phyloP scores from a whole-genome alignment of 2,888 invertebrate genomes.

The Apodemia mormo region DNA sequence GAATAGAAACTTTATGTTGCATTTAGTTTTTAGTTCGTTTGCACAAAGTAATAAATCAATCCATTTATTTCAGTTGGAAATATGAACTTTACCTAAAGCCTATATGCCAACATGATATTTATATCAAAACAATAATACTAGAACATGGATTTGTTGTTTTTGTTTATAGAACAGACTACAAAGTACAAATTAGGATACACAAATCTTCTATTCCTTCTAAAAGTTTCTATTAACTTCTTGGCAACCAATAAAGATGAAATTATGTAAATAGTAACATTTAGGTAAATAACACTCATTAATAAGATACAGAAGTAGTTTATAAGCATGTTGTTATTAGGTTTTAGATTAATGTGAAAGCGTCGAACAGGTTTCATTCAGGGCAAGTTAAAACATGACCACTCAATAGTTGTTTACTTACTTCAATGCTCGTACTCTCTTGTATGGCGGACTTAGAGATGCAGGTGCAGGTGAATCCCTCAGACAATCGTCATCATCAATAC shows the following conservation, averaged over 20 bases:
- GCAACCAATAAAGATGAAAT: not conserved
- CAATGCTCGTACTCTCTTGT: constrained; percentile 82
- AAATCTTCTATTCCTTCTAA: not conserved
- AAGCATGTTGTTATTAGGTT: not conserved
- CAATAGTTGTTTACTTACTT: constrained; percentile 56
- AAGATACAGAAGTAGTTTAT: not conserved
- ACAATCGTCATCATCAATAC: constrained; percentile 71
- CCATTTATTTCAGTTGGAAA: no score
- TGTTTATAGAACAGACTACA: not conserved
- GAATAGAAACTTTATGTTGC: no score
- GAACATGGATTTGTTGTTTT: not conserved
- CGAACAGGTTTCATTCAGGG: constrained; percentile 11
- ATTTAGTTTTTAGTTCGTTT: no score
- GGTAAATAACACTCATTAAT: not conserved
- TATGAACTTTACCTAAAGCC: no score
- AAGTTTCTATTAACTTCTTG: not conserved
- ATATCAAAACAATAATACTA: not conserved
- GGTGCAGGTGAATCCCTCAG: constrained; percentile 59
- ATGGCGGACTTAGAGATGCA: constrained; percentile 75
- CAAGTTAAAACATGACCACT: constrained; percentile 26
- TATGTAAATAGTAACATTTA: not conserved
- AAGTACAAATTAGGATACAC: not conserved
- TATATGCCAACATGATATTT: no score
- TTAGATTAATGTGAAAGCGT: not conserved
- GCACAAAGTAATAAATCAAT: no score